Conservation (phyloP, 2,113 vertebrate genomes). For the Geothlypis trichas region DNA sequence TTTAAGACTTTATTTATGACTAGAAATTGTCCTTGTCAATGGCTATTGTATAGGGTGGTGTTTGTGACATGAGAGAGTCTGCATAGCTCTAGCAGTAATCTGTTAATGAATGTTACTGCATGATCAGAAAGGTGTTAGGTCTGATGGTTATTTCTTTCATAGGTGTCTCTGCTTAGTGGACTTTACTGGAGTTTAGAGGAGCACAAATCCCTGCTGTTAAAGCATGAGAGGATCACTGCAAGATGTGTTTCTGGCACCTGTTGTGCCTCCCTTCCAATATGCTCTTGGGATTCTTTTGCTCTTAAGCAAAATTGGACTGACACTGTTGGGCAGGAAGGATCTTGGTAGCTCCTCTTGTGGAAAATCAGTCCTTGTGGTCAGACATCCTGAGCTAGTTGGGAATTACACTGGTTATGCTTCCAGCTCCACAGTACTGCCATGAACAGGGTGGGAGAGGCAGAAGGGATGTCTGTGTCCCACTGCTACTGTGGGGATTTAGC, state of each 20-base stretch:
- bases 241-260: not conserved
- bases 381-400: not conserved
- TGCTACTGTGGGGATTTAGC: not conserved
- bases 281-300: not conserved
- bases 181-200: not conserved
- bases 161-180: not conserved
- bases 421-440: not conserved
- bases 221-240: not conserved
- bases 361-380: not conserved
- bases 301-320: not conserved
- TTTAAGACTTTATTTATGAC: not conserved
- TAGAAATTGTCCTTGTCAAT: not conserved
- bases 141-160: not conserved
- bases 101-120: not conserved
- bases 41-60: not conserved
- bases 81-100: not conserved
- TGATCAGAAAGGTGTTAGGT: not conserved
- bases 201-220: not conserved
- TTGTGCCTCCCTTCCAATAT: not conserved
- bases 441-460: not conserved
- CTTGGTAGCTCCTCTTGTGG: not conserved
- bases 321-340: not conserved
- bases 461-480: not conserved
- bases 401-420: not conserved
- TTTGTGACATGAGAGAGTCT: not conserved